Evolutionary conservation across 2,797 vertebrate genomes (phyloP), one percentile per base, ranked within the genome.

Genomic region (Meda fulgida): DNA sequence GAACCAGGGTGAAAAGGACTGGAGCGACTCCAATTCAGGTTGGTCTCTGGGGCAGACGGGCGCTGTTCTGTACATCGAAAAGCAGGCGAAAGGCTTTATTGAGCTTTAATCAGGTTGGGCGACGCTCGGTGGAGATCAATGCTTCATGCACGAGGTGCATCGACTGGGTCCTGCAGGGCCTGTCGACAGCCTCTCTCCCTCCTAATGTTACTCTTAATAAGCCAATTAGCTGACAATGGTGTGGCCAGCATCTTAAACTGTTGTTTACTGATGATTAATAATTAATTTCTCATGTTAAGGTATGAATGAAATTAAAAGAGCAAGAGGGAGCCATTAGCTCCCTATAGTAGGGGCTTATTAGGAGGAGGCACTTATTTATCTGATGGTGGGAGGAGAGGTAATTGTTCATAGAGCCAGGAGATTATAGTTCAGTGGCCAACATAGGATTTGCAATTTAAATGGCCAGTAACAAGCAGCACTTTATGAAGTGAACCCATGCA

Each of bases 251-350:
- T 95, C 94, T 94, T 95, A 95, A 96, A 95, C 91, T 93, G 92
- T 95, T 95, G 94, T 96, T 96, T 96, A 96, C 94, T 92, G 93
- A 91, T 93, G 91, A 96, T 96, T 95, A 94, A 95, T 96, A 95
- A 95, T 96, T 95, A 95, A 96, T 95, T 95, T 95, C 93, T 93
- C 94, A 94, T 95, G 94, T 93, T 95, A 95, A 95, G 94, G 94
- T 95, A 96, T 95, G 95, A 95, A 95, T 95, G 95, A 93, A 96
- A 95, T 96, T 95, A 96, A 96, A 95, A 95, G 94, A 94, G 95
- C 93, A 88, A 19, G 86, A 91, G 82, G 93, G 95, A 95, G 93
- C 93, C 92, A 94, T 95, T 95, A 96, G 93, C 93, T 95, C 93
- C 94, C 94, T 92, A 93, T 87, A 94, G 95, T 92, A 94, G 93